Evolutionary conservation across 1,140 invertebrate genomes (phyloP), one percentile per base, ranked within the genome.

Genomic region (Atta texana): DNA sequence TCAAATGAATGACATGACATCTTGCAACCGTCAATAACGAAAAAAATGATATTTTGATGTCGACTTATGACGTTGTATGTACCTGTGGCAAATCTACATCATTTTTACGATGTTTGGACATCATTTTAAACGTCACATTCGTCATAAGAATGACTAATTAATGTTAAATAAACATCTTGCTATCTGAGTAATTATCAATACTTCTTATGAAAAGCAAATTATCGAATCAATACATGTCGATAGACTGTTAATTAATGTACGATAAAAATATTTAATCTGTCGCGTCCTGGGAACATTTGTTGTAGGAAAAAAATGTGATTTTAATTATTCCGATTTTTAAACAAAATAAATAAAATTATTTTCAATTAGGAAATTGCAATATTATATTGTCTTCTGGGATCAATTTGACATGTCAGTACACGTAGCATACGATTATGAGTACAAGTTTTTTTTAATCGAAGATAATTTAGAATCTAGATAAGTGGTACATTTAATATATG

Each of bases 401-500:
- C 86, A 88, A 44, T 39, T 86, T 78, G 72, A 88, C n/a, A 14
- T 39, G n/a, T 72, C 63, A 74, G 34, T 82, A 18, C 49, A 63
- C 12, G 31, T 81, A 39, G 31, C 16, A 18, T 44, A 44, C 55
- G 28, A 68, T 53, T 66, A 53, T 21, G 21, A 77, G 21, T 77
- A 68, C 63, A 53, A 80, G 44, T 14, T 68, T n/a, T 16, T 69
- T 77, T 63, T 80, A 80, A 68, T 66, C 63, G 76, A 87, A 84
- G 57, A 78, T 78, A 85, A 55, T 75, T 78, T 68, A 55, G 88
- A 76, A 66, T 88, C 77, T 85, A 77, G 39, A 63, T 91, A 90
- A 91, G 75, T 49, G 75, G 86, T 90, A 91, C 88, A 88, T 89
- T 90, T 92, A 89, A 90, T 91, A 92, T 91, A 89, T 91, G 88